Conservation (phyloP, 2,888 invertebrate genomes). For the Mimas tiliae region DNA sequence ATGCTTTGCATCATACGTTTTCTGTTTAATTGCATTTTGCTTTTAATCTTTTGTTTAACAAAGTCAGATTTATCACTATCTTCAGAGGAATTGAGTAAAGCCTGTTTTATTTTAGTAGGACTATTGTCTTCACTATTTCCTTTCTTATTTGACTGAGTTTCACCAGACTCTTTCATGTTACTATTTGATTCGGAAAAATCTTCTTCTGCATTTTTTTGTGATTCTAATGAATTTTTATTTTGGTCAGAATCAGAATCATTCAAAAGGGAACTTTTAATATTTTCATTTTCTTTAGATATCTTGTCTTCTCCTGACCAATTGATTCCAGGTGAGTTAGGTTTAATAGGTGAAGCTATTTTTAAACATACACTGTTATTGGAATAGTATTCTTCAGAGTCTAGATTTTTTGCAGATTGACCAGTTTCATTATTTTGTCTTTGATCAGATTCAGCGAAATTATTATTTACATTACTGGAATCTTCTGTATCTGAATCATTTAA, state of each 20-base stretch:
- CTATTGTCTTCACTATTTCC: conserved; percentile 27
- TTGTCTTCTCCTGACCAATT: conserved; percentile 15
- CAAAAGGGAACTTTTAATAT: conserved; percentile 28
- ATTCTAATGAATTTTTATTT: background rate
- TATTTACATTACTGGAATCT: conserved; percentile 25
- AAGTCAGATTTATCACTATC: conserved; percentile 38
- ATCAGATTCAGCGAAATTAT: conserved; percentile 37
- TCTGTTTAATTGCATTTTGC: conserved; percentile 49
- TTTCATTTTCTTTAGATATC: conserved; percentile 24
- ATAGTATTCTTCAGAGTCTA: background rate
- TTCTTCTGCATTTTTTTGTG: background rate
- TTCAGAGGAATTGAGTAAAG: conserved; percentile 47
- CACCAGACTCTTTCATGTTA: conserved; percentile 27
- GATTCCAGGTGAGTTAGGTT: background rate
- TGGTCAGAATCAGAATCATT: conserved; percentile 32
- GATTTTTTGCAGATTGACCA: conserved; percentile 6
- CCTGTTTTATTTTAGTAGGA: conserved; percentile 41
- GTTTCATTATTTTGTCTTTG: conserved; percentile 32
- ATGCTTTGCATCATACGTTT: conserved; percentile 65
- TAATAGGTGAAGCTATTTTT: background rate
- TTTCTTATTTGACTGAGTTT: background rate
- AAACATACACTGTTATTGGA: background rate
- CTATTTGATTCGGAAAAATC: background rate
- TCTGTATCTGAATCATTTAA: conserved; percentile 52
- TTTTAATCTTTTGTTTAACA: conserved; percentile 37